Base-by-base conservation (phyloP, 2,113 vertebrate genomes). In the Hystrix brachyura region DNA sequence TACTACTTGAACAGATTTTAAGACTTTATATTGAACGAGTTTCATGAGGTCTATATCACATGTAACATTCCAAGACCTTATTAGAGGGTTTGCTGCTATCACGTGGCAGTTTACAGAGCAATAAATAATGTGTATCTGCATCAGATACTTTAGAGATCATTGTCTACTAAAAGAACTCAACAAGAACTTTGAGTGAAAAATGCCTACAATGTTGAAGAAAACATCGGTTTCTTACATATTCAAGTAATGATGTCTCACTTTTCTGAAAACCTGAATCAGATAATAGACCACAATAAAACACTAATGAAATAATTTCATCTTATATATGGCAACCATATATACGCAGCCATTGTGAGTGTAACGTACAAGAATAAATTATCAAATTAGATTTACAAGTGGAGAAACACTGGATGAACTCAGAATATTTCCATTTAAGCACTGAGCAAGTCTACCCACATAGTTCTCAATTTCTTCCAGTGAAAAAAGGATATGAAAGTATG, bases 131-230 rank as follows among this genome's bases (percentile, higher is more conserved):
- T 76, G 85, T 51, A 87, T 38, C 38, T 38, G 38, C 8, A 19
- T 76, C 34, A 86, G 91, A 69, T 74, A 87, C 12, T 67, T 93
- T 81, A n/a, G 51, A 95, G n/a, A 95, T 82, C 27, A 59, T 7
- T 82, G n/a, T 79, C 64, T 87, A 86, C 23, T 38, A 93, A 86
- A 97, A 93, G 55, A 96, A 65, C 14, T 80, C 83, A 76, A 80
- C 59, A 87, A 94, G 71, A 95, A 95, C 53, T 91, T 92, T 76
- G 72, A 97, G 87, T 76, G 23, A 69, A 86, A 96, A 94, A 90
- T 74, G 92, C 8, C 51, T 84, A 32, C 29, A 59, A 11, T 32
- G 51, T 81, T 89, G 67, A 71, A 89, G 55, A 93, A 94, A 94
- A 80, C 27, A 93, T 7, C 90, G 29, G 92, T 96, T 34, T 86